A percentile compares a stretch with the other conserved stretches of the same genome.
Conservation (phyloP, 37 sponge, comb jelly and placozoan species). For the Haliclona indistincta region DNA sequence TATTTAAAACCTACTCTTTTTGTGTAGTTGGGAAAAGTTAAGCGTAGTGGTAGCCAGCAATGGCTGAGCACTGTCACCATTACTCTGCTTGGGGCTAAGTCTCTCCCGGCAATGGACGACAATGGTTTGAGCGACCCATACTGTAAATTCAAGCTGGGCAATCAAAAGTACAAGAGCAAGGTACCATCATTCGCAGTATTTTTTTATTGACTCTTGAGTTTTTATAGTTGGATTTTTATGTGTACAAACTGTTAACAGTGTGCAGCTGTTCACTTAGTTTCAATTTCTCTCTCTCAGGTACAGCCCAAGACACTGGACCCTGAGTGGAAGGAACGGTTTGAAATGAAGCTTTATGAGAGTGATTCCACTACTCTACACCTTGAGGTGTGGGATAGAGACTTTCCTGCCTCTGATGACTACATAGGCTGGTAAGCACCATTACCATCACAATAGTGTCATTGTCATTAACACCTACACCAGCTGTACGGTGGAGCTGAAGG, state of each 20-base stretch:
- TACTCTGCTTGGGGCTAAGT: slow-evolving; percentile 66
- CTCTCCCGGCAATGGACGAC: slow-evolving; percentile 81
- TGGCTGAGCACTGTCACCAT: slow-evolving; percentile 66
- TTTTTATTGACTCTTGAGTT: neutral
- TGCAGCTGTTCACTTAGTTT: neutral
- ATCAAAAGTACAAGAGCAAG: slow-evolving; percentile 85
- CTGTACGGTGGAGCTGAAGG: slow-evolving; percentile 45
- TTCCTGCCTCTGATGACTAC: slow-evolving; percentile 76
- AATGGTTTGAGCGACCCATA: slow-evolving; percentile 95
- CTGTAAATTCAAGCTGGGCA: slow-evolving; percentile 90
- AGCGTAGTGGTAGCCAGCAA: too few species aligned
- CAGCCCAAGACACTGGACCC: slow-evolving; percentile 73
- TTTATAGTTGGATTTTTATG: neutral
- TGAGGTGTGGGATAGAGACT: slow-evolving; percentile 87
- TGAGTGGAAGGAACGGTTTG: slow-evolving; percentile 90
- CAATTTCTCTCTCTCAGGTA: slow-evolving; percentile 31
- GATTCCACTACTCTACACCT: slow-evolving; percentile 61
- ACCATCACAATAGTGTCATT: neutral
- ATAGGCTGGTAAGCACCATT: slow-evolving; percentile 79
- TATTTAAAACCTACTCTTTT: too few species aligned
- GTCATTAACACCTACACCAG: slow-evolving; percentile 11
- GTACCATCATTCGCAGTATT: slow-evolving; percentile 16
- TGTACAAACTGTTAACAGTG: neutral
- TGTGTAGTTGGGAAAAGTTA: too few species aligned
- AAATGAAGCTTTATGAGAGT: slow-evolving; percentile 78